Evolutionary conservation across 2,797 vertebrate genomes (phyloP), one percentile per base, ranked within the genome.

Genomic region (Sebastes paucispinis): DNA sequence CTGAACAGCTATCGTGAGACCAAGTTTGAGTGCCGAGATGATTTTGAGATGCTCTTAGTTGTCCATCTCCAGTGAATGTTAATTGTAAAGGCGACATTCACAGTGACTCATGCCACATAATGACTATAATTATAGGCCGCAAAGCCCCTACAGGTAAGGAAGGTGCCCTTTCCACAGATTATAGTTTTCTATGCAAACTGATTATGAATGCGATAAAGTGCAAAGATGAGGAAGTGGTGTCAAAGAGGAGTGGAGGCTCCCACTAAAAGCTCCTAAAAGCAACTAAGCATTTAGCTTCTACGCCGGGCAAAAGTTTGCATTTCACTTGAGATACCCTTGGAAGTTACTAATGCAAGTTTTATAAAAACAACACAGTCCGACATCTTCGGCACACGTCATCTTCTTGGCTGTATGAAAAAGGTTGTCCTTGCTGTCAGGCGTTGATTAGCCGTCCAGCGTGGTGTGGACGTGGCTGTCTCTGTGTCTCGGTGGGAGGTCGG

Each of bases 371-470:
- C 27, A 59, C 47, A 54, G 43, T 66, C 65, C 9, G 25, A 24
- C 39, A 50, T 89, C 69, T 77, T 72, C 31, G 11, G 65, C 4
- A 73, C 54, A 83, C 29, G 39, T 79, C 20, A 0, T 54, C 50
- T 20, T 50, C 70, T 75, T 65, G 65, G 50, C 63, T 77, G 73
- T 25, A 67, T 87, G 78, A 80, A 80, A 80, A 79, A 76, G 73
- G 77, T 87, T 84, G 91, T 93, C 87, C 83, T 90, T 89, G 83
- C 85, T 91, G 90, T 91, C 92, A 87, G 77, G 52, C 5, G 80
- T 79, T 84, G 83, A 93, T 91, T 90, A 87, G 84, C 86, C 72
- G 50, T 92, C 83, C 79, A 69, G 79, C 16, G 58, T 87, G 88
- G 88, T 84, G 82, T 82, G 85, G 90, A 91, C 89, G 80, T 43